These are phyloP conservation scores for Dolichoris vasculosae DNA, from an alignment of 1,140 invertebrate genomes.

Conservation along the genomic window DNA sequence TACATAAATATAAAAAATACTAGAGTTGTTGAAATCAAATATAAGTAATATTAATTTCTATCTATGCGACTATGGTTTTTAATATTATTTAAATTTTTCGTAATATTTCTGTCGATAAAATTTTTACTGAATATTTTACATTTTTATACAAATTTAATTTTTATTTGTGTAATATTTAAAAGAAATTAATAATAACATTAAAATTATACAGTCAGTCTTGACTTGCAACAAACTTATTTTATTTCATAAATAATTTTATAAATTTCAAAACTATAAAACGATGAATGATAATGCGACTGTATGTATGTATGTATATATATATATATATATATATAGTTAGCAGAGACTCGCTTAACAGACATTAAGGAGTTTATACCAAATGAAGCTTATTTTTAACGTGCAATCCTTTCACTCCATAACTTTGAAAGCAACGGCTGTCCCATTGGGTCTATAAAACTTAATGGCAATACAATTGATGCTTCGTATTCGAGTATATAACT, in stretches of 20 bases:
- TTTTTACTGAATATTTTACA: too few species aligned
- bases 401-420: conserved; percentile 28
- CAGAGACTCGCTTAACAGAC: background rate
- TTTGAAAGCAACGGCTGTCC: background rate
- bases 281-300: background rate
- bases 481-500: background rate
- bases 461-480: conserved; percentile 28
- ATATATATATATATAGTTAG: too few species aligned
- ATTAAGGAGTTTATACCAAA: background rate
- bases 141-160: too few species aligned
- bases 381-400: background rate
- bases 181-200: too few species aligned
- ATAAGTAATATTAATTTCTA: too few species aligned
- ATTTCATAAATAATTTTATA: background rate
- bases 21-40: too few species aligned
- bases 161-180: too few species aligned
- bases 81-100: too few species aligned
- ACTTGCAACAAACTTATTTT: background rate
- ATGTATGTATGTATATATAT: too few species aligned
- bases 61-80: too few species aligned
- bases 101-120: too few species aligned
- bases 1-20: too few species aligned
- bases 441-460: conserved; percentile 23
- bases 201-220: background rate
- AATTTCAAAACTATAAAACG: background rate